A percentile compares a stretch with the other conserved stretches of the same genome.
These are phyloP conservation scores for Autographa gamma DNA, from an alignment of 2,888 invertebrate species.

Conservation along the genomic window DNA sequence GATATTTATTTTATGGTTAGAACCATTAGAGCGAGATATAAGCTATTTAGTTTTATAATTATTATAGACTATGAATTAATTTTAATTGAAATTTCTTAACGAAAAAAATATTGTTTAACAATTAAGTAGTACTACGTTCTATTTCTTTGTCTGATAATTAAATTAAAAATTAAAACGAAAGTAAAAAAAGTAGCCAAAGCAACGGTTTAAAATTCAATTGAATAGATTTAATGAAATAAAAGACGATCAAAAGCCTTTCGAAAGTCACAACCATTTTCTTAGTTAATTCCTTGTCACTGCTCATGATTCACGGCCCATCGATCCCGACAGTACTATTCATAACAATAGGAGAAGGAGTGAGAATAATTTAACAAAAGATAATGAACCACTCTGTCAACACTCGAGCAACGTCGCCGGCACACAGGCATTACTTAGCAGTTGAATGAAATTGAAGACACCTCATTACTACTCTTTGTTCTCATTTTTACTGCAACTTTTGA, in stretches of 20 bases:
- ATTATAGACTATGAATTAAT: no score
- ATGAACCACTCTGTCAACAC: slow-evolving; percentile 72
- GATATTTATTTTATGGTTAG: no score
- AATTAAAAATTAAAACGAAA: not conserved
- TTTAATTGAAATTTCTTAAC: no score
- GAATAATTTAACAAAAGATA: slow-evolving; percentile 65
- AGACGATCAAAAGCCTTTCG: not conserved
- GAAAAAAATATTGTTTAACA: no score
- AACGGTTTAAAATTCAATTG: not conserved
- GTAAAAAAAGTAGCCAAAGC: slow-evolving; percentile 7
- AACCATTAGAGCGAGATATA: no score
- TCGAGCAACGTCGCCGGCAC: slow-evolving; percentile 56
- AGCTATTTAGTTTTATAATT: no score
- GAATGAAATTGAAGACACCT: slow-evolving; percentile 63
- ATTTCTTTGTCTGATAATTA: not conserved
- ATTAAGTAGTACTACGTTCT: not conserved
- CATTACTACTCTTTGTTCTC: slow-evolving; percentile 46
- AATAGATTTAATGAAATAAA: not conserved
- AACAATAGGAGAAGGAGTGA: slow-evolving; percentile 37
- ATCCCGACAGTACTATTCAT: slow-evolving; percentile 28
- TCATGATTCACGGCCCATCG: slow-evolving; percentile 17
- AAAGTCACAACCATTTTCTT: slow-evolving; percentile 6
- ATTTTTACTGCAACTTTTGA: slow-evolving; percentile 23
- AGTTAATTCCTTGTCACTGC: slow-evolving; percentile 11
- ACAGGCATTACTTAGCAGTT: slow-evolving; percentile 58